Evolutionary conservation across 1,140 invertebrate genomes (phyloP).

Genomic region (Drosophila sp.): DNA sequence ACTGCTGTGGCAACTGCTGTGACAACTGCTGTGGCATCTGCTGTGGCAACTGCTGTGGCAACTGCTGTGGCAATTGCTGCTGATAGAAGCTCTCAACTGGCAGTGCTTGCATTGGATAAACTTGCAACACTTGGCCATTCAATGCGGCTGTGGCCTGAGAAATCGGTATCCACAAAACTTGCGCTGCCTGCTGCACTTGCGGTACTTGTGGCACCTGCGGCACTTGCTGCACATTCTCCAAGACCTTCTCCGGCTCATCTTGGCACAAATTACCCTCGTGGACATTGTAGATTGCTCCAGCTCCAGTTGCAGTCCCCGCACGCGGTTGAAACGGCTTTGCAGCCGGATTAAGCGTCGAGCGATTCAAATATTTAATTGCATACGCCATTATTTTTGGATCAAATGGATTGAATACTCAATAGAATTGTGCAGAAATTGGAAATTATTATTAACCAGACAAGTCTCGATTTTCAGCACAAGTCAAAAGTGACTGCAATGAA

Average conservation of each 20-base stretch:
- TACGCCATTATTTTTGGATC: background rate
- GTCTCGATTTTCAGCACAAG: background rate
- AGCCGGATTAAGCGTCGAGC: background rate
- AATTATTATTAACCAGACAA: too few species aligned
- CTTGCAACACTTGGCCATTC: conserved; percentile 1
- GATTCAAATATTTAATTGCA: background rate
- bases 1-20: background rate
- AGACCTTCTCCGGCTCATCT: background rate
- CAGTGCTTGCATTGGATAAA: background rate
- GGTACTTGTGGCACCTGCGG: background rate
- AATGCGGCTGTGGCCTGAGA: background rate
- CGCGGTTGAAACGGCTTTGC: conserved; percentile 1
- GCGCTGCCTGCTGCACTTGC: background rate
- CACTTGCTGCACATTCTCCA: background rate
- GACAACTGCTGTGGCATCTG: background rate
- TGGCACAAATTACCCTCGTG: background rate
- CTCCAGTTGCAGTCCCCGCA: background rate
- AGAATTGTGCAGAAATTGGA: too few species aligned
- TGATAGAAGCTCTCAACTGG: background rate
- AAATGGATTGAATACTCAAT: too few species aligned
- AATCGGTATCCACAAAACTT: background rate
- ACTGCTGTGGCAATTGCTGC: background rate
- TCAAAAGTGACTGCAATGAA: background rate
- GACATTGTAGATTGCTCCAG: background rate
- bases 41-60: background rate